phyloP scores from a whole-genome alignment of 2,888 invertebrate species.

The Andrena camellia region DNA sequence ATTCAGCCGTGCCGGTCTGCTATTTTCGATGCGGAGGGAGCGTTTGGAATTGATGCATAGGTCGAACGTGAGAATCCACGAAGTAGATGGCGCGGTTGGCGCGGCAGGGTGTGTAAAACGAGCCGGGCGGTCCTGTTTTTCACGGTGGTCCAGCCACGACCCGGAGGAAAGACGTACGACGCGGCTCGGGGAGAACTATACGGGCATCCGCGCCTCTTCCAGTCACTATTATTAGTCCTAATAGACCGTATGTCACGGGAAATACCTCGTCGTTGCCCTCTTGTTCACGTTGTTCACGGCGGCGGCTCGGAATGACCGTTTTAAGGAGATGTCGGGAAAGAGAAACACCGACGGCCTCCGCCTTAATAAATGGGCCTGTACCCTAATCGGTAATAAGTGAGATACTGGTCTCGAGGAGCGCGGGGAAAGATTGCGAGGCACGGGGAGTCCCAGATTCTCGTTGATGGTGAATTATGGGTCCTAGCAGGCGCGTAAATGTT shows the following conservation, averaged over 20 bases:
- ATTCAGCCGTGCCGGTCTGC: background rate
- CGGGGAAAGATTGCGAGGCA: background rate
- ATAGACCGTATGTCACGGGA: conserved; percentile 82
- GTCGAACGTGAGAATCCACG: conserved; percentile 35
- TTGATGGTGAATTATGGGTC: background rate
- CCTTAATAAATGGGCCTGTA: conserved; percentile 22
- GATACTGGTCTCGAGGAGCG: background rate
- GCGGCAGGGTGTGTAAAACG: conserved; percentile 20
- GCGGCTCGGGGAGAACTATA: conserved; percentile 34
- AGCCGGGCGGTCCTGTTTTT: conserved; percentile 39
- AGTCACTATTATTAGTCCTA: conserved; percentile 83
- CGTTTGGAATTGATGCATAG: conserved; percentile 14
- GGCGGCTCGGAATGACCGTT: conserved; percentile 9
- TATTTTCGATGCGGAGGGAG: background rate
- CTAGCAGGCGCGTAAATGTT: background rate
- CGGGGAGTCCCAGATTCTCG: too few species aligned
- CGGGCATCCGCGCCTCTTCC: conserved; percentile 55
- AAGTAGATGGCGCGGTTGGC: background rate
- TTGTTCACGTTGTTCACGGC: conserved; percentile 25
- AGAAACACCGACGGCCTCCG: conserved; percentile 9
- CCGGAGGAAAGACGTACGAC: conserved; percentile 45
- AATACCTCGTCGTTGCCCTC: conserved; percentile 32
- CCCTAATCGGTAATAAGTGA: conserved; percentile 12
- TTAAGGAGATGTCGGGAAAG: conserved; percentile 22
- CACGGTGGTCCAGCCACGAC: conserved; percentile 50